Evolutionary conservation across 2,797 vertebrate genomes (phyloP).

Genomic region (Crax fasciolata): DNA sequence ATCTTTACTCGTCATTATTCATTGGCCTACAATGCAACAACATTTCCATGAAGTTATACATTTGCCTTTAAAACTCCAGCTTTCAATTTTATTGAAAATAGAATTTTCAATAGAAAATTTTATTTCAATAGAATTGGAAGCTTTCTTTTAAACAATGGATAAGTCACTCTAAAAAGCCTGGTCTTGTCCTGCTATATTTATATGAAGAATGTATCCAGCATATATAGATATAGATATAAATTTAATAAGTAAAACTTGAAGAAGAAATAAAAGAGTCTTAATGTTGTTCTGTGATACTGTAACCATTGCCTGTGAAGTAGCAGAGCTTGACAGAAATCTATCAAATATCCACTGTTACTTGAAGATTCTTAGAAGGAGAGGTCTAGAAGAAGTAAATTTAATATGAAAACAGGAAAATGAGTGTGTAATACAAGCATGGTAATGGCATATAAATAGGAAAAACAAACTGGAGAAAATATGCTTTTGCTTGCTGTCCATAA

Average conservation of each 20-base stretch:
- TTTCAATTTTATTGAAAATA: conserved; percentile 9
- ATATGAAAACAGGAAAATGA: conserved; percentile 19
- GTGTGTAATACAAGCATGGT: not conserved
- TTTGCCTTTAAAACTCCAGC: conserved; percentile 11
- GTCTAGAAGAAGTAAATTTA: not conserved
- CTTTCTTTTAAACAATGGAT: conserved; percentile 36
- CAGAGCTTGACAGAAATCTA: not conserved
- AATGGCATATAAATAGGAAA: not conserved
- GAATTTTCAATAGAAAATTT: no score
- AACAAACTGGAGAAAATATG: not conserved
- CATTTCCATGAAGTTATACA: not conserved
- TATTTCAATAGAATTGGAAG: not conserved
- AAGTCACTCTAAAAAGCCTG: not conserved
- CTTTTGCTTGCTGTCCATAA: not conserved
- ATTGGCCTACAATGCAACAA: not conserved
- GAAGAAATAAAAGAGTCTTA: not conserved
- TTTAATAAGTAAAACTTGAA: not conserved
- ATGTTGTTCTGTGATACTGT: not conserved
- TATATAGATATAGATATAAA: not conserved
- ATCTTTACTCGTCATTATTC: conserved; percentile 31
- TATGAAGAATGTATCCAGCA: not conserved
- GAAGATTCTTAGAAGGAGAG: not conserved
- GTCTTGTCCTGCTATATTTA: not conserved
- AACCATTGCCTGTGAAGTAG: not conserved
- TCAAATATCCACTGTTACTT: not conserved